phyloP scores from a whole-genome alignment of 2,888 invertebrate species.

The Dromius quadrimaculatus region DNA sequence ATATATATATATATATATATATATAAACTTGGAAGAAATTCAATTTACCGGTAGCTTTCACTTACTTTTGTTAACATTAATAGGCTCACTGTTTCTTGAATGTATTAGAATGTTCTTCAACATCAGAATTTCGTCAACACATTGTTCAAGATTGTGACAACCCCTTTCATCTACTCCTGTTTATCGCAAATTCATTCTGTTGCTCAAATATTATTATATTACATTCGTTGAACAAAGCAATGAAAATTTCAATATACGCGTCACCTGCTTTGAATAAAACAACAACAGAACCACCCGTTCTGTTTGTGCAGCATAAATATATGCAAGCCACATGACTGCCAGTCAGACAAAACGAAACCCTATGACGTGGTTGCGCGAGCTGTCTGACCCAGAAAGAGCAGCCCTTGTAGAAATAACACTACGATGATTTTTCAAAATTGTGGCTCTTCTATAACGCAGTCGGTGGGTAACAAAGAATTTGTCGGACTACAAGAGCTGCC shows the following conservation, averaged over 20 bases:
- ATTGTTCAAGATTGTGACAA: conserved; percentile 24
- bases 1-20: no score
- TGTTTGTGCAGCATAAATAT: conserved; percentile 38
- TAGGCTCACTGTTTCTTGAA: no score
- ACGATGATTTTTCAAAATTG: conserved; percentile 6
- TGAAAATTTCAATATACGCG: conserved; percentile 37
- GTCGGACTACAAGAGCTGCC: no score
- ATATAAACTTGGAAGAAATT: no score
- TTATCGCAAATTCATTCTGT: conserved; percentile 33
- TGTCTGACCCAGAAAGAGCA: neutral
- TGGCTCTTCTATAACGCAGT: no score
- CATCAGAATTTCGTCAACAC: no score
- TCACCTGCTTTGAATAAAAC: conserved; percentile 38
- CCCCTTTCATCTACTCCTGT: conserved; percentile 8
- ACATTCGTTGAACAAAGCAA: conserved; percentile 38
- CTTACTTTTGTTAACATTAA: no score
- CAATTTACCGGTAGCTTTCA: no score
- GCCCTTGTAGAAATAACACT: neutral
- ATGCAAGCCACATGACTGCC: conserved; percentile 15
- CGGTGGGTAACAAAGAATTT: no score
- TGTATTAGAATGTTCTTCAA: no score
- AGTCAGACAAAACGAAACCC: neutral
- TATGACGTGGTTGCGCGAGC: neutral
- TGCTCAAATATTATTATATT: conserved; percentile 38
- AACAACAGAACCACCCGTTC: conserved; percentile 34